phyloP scores from a whole-genome alignment of 2,888 invertebrate species.

The Pilophorus perplexus region DNA sequence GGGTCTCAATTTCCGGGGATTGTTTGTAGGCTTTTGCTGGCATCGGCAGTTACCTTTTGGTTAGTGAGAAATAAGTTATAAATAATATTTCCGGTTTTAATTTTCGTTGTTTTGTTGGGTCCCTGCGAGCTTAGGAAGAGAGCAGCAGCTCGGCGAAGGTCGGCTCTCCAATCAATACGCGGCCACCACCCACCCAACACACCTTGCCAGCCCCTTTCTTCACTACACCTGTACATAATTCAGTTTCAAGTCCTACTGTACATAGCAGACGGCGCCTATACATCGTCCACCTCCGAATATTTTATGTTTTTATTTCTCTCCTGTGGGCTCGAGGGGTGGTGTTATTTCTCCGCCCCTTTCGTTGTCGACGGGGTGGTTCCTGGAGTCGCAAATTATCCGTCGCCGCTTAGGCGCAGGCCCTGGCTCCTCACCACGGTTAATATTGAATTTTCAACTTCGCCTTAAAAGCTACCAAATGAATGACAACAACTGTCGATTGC shows the following conservation, averaged over 20 bases:
- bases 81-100: not conserved
- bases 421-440: not conserved
- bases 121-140: conserved; percentile 1
- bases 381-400: not conserved
- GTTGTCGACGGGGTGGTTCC: no score
- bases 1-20: no score
- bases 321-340: not conserved
- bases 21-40: no score
- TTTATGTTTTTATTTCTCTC: not conserved
- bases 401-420: not conserved
- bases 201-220: not conserved
- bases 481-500: no score
- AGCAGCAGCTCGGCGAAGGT: conserved; percentile 22
- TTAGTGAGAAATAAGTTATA: no score
- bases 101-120: no score
- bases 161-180: conserved; percentile 20
- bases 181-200: conserved; percentile 18
- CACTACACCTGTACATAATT: conserved; percentile 12
- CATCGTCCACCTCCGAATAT: not conserved
- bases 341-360: not conserved
- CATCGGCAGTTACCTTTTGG: no score
- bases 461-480: no score
- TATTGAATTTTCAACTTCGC: conserved; percentile 2
- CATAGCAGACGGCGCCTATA: not conserved
- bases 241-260: not conserved